A percentile compares a stretch with the other conserved stretches of the same genome.
Conservation (phyloP, 2,797 vertebrate genomes). For the Pangasius djambal region DNA sequence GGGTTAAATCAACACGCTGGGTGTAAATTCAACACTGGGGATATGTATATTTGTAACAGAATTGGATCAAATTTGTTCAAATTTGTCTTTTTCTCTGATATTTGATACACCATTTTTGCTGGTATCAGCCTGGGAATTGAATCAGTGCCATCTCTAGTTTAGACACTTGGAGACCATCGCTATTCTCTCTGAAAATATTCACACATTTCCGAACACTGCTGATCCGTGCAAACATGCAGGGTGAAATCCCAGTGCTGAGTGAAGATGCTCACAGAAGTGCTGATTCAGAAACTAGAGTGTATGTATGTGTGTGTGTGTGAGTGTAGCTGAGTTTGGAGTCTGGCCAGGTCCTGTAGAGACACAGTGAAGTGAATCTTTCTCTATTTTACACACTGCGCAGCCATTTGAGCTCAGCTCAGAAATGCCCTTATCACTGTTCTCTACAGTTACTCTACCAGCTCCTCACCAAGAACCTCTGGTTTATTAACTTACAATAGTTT, state of each 20-base stretch:
- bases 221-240: constrained; percentile 33
- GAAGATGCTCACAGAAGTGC: constrained; percentile 62
- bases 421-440: neutral
- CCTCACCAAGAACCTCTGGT: neutral
- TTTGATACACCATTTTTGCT: neutral
- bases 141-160: neutral
- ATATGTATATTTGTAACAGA: neutral
- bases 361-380: neutral
- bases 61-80: neutral
- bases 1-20: neutral
- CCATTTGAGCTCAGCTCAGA: constrained; percentile 9
- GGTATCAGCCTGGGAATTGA: neutral
- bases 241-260: constrained; percentile 29
- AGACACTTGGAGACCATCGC: neutral
- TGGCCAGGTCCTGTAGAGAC: constrained; percentile 12
- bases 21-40: neutral
- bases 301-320: neutral
- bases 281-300: constrained; percentile 60
- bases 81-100: neutral
- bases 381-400: constrained; percentile 8
- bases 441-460: neutral
- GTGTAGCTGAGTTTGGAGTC: neutral
- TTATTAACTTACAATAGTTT: neutral
- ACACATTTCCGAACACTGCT: constrained; percentile 39
- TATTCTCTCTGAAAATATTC: neutral